These are phyloP conservation scores for Ariopsis seemanni DNA, from an alignment of 2,113 vertebrate species.

Conservation along the genomic window DNA sequence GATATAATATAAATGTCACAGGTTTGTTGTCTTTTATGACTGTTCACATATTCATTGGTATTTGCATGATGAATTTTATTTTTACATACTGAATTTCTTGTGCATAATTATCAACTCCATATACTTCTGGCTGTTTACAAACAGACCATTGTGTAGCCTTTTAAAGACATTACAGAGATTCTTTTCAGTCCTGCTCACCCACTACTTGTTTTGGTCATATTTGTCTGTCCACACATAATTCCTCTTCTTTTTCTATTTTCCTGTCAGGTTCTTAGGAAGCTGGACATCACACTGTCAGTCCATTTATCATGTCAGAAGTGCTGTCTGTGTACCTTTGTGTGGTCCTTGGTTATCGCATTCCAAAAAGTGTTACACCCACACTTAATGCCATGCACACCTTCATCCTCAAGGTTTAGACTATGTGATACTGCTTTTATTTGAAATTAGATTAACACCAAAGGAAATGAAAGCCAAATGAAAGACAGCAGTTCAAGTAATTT, in stretches of 20 bases:
- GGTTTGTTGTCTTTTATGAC: neutral
- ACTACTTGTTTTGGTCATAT: conserved; percentile 14
- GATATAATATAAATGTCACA: neutral
- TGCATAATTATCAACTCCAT: neutral
- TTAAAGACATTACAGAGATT: neutral
- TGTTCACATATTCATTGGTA: neutral
- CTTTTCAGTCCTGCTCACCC: neutral
- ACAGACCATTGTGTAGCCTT: neutral
- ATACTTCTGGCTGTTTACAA: neutral
- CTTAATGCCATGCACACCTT: neutral
- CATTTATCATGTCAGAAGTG: conserved; percentile 26
- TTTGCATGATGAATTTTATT: neutral
- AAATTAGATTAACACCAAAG: neutral
- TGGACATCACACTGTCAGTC: conserved; percentile 19
- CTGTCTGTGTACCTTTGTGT: conserved; percentile 19
- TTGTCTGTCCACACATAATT: neutral
- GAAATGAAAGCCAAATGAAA: neutral
- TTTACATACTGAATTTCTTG: too few relatives aligned
- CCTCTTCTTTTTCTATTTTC: neutral
- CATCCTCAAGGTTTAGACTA: neutral
- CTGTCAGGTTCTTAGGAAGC: neutral
- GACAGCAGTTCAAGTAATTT: neutral
- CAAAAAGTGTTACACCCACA: neutral
- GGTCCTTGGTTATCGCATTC: neutral
- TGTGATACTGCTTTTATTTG: neutral